These are phyloP conservation scores for Amphiduros pacificus DNA, from an alignment of 2,888 invertebrate genomes.

Conservation along the genomic window DNA sequence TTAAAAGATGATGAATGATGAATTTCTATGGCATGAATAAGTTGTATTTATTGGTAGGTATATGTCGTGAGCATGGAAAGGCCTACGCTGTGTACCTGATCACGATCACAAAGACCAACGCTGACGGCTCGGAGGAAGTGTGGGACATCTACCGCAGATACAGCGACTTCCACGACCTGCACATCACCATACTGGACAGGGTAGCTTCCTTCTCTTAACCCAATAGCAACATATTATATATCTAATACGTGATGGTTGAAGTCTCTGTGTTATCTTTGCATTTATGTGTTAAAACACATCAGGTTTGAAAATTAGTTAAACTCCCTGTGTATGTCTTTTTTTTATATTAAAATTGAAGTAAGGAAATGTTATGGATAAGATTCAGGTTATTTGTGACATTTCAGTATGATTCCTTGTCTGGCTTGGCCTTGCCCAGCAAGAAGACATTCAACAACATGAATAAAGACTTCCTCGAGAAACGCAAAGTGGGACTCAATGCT, in stretches of 20 bases:
- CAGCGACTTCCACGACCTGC: slow-evolving; percentile 90
- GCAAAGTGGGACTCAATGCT: slow-evolving; percentile 75
- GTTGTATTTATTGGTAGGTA: slow-evolving; percentile 22
- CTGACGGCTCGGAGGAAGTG: slow-evolving; percentile 66
- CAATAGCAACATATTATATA: not conserved
- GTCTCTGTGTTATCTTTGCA: too few relatives aligned
- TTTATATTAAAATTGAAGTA: too few relatives aligned
- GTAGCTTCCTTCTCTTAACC: slow-evolving; percentile 36
- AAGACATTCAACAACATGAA: slow-evolving; percentile 93
- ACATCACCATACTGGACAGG: slow-evolving; percentile 73
- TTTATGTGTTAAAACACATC: too few relatives aligned
- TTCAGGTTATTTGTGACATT: slow-evolving; percentile 10
- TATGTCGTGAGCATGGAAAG: slow-evolving; percentile 68
- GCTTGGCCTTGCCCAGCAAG: slow-evolving; percentile 82
- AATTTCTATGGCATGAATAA: not conserved
- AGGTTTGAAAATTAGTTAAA: too few relatives aligned
- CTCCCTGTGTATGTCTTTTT: too few relatives aligned
- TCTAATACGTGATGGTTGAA: too few relatives aligned
- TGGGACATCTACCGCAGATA: slow-evolving; percentile 93
- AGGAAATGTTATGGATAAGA: too few relatives aligned
- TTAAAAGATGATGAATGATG: too few relatives aligned
- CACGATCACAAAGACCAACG: slow-evolving; percentile 70
- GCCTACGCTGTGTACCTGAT: slow-evolving; percentile 88
- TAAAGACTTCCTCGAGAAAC: slow-evolving; percentile 73
- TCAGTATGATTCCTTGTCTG: slow-evolving; percentile 74